Evolutionary conservation across 2,888 invertebrate species (phyloP).

Genomic region (Andrena camellia): DNA sequence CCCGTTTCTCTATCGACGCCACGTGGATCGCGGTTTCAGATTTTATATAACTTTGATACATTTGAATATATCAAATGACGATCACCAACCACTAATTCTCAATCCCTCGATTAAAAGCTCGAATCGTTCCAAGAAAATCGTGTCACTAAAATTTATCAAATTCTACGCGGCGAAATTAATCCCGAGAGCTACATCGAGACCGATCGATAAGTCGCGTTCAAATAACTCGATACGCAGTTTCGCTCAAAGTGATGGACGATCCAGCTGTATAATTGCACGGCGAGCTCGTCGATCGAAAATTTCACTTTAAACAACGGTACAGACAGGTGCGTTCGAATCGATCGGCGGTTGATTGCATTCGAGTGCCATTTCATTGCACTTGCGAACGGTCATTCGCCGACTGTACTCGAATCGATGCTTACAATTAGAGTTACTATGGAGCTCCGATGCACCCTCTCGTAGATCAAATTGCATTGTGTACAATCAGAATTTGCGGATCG

Average conservation of each 20-base stretch:
- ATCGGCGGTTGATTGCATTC: slow-evolving; percentile 1
- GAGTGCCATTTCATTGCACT: neutral
- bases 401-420: neutral
- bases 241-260: neutral
- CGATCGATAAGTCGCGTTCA: neutral
- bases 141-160: too few species aligned
- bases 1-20: slow-evolving; percentile 2
- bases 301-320: neutral
- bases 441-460: neutral
- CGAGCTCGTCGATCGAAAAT: neutral
- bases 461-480: neutral
- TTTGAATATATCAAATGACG: too few species aligned
- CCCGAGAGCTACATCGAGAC: neutral
- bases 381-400: neutral
- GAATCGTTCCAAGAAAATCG: too few species aligned
- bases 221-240: too few species aligned
- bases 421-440: neutral
- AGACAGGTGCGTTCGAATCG: neutral
- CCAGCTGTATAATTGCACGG: neutral
- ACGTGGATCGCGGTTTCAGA: neutral
- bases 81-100: too few species aligned
- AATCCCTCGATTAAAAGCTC: too few species aligned
- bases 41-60: too few species aligned
- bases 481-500: neutral
- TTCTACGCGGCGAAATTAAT: too few species aligned